Evolutionary conservation across 2,888 invertebrate genomes (phyloP), one percentile per base, ranked within the genome.

Genomic region (Andrena flavipes): DNA sequence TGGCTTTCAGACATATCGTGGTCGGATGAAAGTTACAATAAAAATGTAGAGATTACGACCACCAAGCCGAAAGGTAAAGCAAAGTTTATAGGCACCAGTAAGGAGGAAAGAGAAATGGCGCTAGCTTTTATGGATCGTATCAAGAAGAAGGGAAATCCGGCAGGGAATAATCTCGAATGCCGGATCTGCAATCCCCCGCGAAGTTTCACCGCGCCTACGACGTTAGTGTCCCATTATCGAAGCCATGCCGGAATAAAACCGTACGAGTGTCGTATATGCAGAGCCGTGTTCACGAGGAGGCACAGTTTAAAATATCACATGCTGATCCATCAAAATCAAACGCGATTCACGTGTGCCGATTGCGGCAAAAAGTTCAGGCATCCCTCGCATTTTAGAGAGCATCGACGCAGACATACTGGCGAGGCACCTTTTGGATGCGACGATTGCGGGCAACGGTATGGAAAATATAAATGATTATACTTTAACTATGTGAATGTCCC

Each of bases 171-270:
- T 84, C 91, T 95, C 29, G 94, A 94, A 74, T 96, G 96, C 90
- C 94, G 95, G 85, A 95, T 96, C 70, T 96, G 96, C 86, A 94
- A 94, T 81, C 94, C 94, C 8, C 94, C 95, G 8, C 95, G 95
- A 74, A 94, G 94, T 63, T 96, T 95, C 87, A 95, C 96, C 5
- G 95, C 95, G 6, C 94, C 95, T 23, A 95, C 95, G 29, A 95
- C 95, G 3, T 93, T 96, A 16, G 95, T 95, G 85, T 95, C 95
- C 54, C 96, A 95, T 90, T 96, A 96, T 89, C 93, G 95, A 48
- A 95, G 95, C 88, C 96, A 96, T 91, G 95, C 95, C 92, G 95
- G 95, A 54, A 95, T 96, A 86, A 95, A 95, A 89, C 95, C 95
- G 1, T 96, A 95, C 87, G 95, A 95, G 81, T 96, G 96, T 91